A percentile compares a stretch with the other conserved stretches of the same genome.
These are phyloP conservation scores for Labeo calbasu DNA, from an alignment of 2,797 vertebrate species.

Conservation along the genomic window DNA sequence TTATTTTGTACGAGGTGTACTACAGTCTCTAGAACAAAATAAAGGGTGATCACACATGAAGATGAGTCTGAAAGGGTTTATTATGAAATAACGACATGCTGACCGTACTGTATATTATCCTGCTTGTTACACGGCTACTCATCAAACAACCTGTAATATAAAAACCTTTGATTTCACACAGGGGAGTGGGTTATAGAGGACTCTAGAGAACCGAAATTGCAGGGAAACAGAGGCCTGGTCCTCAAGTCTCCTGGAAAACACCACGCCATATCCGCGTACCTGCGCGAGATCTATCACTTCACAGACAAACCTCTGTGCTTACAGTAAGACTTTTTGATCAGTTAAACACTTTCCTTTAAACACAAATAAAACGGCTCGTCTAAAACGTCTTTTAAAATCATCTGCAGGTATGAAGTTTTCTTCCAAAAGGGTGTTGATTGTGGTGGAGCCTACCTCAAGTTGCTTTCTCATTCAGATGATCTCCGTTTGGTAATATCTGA, in stretches of 20 bases:
- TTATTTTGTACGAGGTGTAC: background rate
- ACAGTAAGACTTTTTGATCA: constrained; percentile 61
- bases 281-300: constrained; percentile 59
- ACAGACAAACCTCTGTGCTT: constrained; percentile 60
- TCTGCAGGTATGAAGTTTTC: constrained; percentile 66
- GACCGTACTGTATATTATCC: background rate
- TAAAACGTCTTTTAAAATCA: background rate
- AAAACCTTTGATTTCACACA: constrained; percentile 5
- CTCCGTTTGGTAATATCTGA: constrained; percentile 63
- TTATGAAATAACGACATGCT: background rate
- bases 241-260: constrained; percentile 66
- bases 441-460: constrained; percentile 69
- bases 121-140: background rate
- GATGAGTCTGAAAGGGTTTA: background rate
- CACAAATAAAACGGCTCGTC: background rate
- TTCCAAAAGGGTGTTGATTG: constrained; percentile 66
- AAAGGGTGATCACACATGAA: background rate
- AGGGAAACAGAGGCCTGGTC: constrained; percentile 65
- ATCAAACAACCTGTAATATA: background rate
- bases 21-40: background rate
- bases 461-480: constrained; percentile 61
- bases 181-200: constrained; percentile 67
- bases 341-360: background rate
- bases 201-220: constrained; percentile 33
- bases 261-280: constrained; percentile 64